Percentiles rank a stretch among this genome's conserved stretches.
Conservation (phyloP, 2,113 vertebrate genomes). For the Propithecus coquereli region DNA sequence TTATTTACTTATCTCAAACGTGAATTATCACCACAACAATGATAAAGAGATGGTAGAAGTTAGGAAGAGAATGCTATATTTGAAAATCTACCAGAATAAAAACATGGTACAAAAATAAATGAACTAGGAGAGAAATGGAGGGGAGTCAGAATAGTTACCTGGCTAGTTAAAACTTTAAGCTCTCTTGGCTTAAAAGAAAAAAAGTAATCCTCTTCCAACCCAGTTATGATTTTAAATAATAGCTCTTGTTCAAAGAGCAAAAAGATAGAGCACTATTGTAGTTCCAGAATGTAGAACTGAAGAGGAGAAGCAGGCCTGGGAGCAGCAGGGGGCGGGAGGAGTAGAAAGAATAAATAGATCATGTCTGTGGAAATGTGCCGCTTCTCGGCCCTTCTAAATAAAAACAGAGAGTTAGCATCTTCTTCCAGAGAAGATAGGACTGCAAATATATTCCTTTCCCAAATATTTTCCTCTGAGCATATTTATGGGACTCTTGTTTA, state of each 20-base stretch:
- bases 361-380: not conserved
- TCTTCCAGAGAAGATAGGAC: not conserved
- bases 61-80: not conserved
- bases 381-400: not conserved
- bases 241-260: not conserved
- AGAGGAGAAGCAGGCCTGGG: not conserved
- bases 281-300: not conserved
- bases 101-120: not conserved
- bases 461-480: not conserved
- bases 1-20: conserved; percentile 25
- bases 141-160: not conserved
- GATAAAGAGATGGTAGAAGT: conserved; percentile 26
- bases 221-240: not conserved
- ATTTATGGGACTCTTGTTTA: not conserved
- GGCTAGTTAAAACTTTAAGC: not conserved
- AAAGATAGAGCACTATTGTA: not conserved
- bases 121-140: not conserved
- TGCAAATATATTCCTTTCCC: not conserved
- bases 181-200: not conserved
- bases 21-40: not conserved
- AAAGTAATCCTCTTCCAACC: not conserved
- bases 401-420: not conserved
- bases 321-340: not conserved
- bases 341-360: not conserved
- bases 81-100: conserved; percentile 34